Percentiles rank a stretch among this genome's conserved stretches.
phyloP scores from a whole-genome alignment of 2,797 vertebrate genomes.

The Alcedo atthis region DNA sequence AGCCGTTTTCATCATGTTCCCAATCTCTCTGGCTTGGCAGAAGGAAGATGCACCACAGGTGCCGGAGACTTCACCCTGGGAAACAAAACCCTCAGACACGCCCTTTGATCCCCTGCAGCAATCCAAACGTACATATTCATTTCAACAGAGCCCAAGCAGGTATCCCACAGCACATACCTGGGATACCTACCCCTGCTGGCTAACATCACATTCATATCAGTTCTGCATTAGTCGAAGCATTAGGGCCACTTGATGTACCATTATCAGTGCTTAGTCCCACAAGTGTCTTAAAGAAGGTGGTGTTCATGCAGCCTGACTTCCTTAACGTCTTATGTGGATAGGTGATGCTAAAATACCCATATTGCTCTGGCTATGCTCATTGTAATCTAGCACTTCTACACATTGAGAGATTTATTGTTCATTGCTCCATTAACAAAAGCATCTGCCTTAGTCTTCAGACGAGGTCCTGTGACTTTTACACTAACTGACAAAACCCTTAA shows the following conservation, averaged over 20 bases:
- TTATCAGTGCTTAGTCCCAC: constrained; percentile 14
- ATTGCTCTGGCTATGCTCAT: neutral
- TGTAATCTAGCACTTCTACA: constrained; percentile 34
- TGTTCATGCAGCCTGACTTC: neutral
- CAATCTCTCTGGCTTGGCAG: constrained; percentile 65
- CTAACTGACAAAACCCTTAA: constrained; percentile 12
- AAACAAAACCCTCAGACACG: constrained; percentile 70
- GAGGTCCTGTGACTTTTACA: neutral
- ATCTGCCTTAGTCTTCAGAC: neutral
- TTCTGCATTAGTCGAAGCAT: neutral
- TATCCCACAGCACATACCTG: constrained; percentile 57
- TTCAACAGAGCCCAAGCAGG: constrained; percentile 5
- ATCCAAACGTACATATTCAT: constrained; percentile 56
- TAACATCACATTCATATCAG: neutral
- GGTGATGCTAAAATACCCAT: neutral
- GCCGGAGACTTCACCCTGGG: constrained; percentile 65
- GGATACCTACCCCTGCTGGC: constrained; percentile 40
- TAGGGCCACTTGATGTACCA: neutral
- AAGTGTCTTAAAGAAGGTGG: constrained; percentile 29
- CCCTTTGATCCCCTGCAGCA: constrained; percentile 63
- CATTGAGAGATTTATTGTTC: neutral
- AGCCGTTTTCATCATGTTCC: constrained; percentile 42
- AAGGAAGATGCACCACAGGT: constrained; percentile 49
- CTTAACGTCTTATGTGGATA: neutral
- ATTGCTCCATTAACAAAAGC: constrained; percentile 34